Conservation (phyloP, 2,113 vertebrate species). For the Talpa occidentalis region DNA sequence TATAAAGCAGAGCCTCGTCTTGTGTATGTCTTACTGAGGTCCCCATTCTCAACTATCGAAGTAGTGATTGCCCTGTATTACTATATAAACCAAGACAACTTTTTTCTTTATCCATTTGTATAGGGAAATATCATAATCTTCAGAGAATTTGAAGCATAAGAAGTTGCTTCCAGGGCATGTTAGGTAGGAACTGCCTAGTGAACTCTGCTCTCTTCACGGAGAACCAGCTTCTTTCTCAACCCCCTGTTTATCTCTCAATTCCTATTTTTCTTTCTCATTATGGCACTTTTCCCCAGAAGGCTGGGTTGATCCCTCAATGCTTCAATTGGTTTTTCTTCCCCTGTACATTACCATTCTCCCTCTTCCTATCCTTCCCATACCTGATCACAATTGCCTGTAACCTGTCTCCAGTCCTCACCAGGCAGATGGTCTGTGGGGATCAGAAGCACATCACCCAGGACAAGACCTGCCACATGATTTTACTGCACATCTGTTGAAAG, state of each 20-base stretch:
- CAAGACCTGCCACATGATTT: neutral
- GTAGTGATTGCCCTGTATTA: neutral
- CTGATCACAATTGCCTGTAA: neutral
- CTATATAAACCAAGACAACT: neutral
- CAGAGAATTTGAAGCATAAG: neutral
- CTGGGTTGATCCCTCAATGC: neutral
- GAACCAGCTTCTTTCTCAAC: neutral
- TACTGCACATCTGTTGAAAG: neutral
- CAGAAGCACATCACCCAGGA: neutral
- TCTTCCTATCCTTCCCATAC: neutral
- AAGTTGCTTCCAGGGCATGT: neutral
- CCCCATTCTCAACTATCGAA: slow-evolving; percentile 9
- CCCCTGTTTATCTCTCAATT: neutral
- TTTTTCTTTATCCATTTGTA: neutral
- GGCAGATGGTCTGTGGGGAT: neutral
- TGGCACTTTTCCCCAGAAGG: neutral
- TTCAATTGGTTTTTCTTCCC: neutral
- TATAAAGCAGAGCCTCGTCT: neutral
- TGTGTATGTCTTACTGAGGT: slow-evolving; percentile 10
- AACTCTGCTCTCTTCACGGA: neutral
- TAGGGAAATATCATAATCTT: neutral
- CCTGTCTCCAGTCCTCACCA: neutral
- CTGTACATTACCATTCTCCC: neutral
- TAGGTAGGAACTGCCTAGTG: neutral
- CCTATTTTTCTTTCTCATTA: neutral